A percentile compares a stretch with the other conserved stretches of the same genome.
Conservation (phyloP, 2,797 vertebrate genomes). For the Sebastes variabilis region DNA sequence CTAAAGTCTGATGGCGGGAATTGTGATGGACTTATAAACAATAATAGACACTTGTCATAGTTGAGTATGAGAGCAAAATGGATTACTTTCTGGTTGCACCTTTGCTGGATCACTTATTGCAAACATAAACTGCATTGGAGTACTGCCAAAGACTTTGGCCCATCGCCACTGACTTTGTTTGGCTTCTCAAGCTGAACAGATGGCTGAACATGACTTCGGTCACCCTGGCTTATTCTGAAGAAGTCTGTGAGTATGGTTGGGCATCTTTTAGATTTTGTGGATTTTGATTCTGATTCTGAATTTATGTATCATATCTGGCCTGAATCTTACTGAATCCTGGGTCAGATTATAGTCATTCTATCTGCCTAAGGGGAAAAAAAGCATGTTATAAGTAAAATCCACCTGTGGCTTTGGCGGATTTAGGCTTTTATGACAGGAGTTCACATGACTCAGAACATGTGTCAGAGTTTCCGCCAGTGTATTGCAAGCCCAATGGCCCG, state of each 20-base stretch:
- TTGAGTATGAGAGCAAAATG: background rate
- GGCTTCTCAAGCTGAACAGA: conserved; percentile 42
- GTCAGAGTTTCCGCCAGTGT: background rate
- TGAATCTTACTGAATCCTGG: background rate
- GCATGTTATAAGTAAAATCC: background rate
- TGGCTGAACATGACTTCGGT: conserved; percentile 32
- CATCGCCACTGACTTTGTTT: conserved; percentile 19
- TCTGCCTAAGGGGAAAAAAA: background rate
- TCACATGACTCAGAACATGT: background rate
- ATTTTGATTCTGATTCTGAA: background rate
- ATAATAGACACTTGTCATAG: background rate
- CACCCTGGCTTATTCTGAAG: conserved; percentile 14
- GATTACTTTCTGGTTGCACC: conserved; percentile 8
- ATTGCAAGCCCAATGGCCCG: background rate
- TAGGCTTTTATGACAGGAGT: background rate
- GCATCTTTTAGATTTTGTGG: background rate
- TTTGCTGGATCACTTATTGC: conserved; percentile 35
- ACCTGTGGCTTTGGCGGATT: background rate
- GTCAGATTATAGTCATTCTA: background rate
- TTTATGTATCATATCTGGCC: background rate
- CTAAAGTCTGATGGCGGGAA: background rate
- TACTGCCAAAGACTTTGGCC: conserved; percentile 25
- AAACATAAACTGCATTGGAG: conserved; percentile 38
- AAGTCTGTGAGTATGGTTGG: background rate
- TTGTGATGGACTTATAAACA: background rate